phyloP scores from a whole-genome alignment of 1,140 invertebrate species.

The Brachionus koreanus region DNA sequence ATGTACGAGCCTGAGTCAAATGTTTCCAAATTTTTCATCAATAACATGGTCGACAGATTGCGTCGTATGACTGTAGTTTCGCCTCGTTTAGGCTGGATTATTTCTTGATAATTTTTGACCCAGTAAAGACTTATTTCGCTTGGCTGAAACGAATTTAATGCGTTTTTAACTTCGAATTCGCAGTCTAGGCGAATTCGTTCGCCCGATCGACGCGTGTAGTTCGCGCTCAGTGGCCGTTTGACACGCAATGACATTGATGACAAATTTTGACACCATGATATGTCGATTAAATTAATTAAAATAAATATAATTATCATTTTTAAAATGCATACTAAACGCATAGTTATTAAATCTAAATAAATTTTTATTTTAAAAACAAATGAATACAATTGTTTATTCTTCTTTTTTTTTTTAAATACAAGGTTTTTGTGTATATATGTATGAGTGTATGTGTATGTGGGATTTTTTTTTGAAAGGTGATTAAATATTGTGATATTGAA shows the following conservation, averaged over 20 bases:
- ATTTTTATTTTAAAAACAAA: neutral
- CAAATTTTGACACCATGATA: neutral
- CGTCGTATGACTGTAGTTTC: neutral
- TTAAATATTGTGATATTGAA: neutral
- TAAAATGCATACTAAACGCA: neutral
- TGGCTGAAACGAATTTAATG: neutral
- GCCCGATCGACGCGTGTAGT: neutral
- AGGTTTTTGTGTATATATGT: no score
- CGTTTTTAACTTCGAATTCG: neutral
- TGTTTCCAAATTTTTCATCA: constrained; percentile 29
- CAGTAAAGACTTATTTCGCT: constrained; percentile 26
- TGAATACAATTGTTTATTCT: neutral
- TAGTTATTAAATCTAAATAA: neutral
- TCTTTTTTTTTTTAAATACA: neutral
- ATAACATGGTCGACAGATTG: neutral
- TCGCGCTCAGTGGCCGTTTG: neutral
- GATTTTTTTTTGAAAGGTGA: neutral
- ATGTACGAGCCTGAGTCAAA: constrained; percentile 36
- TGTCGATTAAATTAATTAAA: neutral
- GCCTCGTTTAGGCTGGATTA: neutral
- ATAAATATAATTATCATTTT: neutral
- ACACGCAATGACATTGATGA: neutral
- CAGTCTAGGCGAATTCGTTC: constrained; percentile 38
- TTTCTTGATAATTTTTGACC: constrained; percentile 42
- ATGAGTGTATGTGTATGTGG: no score